Base-by-base conservation (phyloP, 2,888 invertebrate genomes). In the Harpalus rubripes region DNA sequence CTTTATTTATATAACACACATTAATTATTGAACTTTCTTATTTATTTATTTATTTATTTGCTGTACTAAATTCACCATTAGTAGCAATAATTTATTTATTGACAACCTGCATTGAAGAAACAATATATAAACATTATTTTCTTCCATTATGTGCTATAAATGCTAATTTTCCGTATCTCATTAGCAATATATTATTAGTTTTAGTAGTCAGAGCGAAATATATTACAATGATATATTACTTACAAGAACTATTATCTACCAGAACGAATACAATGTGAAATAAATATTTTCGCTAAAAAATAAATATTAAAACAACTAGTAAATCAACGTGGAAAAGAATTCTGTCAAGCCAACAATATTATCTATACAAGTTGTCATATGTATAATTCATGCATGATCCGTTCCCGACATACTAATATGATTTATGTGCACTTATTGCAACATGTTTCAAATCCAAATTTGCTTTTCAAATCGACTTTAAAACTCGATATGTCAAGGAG, bases 401-500 rank as follows among this genome's bases (percentile, higher is more conserved):
- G 41, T 39, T 32, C 68, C 18, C 16, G 44, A 74, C 72, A 74
- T 74, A 74, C n/a, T 16, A 41, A 0, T 65, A 65, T 81, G 65
- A 81, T 81, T 81, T 81, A 81, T 65, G 81, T 41, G 8, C 44
- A 65, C 52, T 63, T 81, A 81, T 61, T 80, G 52, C 65, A 81
- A 58, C 61, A 81, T 80, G 80, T 61, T 26, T 39, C 59, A 59
- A 61, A 61, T 61, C n/a, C 15, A 12, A 61, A 80, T 80, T 61
- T 80, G 80, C 61, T 61, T 80, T 80, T 61, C 80, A 80, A 80
- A 80, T 80, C 7, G 39, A 41, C 7, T 32, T 32, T 12, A 68
- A 39, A 68, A 68, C 15, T 68, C 32, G 39, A 8, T 61, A 22
- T 26, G 22, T 63, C 63, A 63, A 68, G 68, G 68, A 68, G 68